These are phyloP conservation scores for Volucella zonaria DNA, from an alignment of 2,888 invertebrate genomes.

Conservation along the genomic window DNA sequence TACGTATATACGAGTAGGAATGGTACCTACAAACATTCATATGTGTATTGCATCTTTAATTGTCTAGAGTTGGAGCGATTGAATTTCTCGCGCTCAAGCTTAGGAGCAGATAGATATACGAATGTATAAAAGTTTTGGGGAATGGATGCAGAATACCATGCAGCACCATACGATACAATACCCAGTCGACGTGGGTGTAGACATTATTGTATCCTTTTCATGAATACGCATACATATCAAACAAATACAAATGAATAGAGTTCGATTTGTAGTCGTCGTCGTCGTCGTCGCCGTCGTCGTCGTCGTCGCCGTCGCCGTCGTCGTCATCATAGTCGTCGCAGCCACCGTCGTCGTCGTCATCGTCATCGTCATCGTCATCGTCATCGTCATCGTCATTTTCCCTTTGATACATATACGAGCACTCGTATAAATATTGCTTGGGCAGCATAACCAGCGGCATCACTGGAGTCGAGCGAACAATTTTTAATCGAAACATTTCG, in stretches of 20 bases:
- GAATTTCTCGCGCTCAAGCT: constrained; percentile 63
- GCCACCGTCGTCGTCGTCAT: constrained; percentile 2
- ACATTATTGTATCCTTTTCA: constrained; percentile 70
- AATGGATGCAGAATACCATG: constrained; percentile 40
- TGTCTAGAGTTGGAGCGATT: constrained; percentile 57
- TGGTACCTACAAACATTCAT: constrained; percentile 46
- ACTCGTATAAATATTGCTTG: constrained; percentile 62
- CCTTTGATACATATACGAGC: constrained; percentile 52
- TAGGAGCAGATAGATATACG: constrained; percentile 54
- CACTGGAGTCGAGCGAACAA: constrained; percentile 62
- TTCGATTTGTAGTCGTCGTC: constrained; percentile 68
- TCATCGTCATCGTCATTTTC: constrained; percentile 25
- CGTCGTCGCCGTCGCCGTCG: constrained; percentile 4
- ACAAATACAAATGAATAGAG: constrained; percentile 71
- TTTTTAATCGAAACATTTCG: constrained; percentile 74
- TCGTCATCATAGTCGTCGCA: background rate
- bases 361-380: constrained; percentile 19
- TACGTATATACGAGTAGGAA: background rate
- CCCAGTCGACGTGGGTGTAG: constrained; percentile 53
- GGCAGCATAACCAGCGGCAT: constrained; percentile 70
- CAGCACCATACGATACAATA: constrained; percentile 50
- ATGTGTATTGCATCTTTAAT: constrained; percentile 63
- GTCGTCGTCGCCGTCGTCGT: constrained; percentile 20
- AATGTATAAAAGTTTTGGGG: background rate
- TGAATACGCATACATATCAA: constrained; percentile 59